Evolutionary conservation across 2,888 invertebrate species (phyloP), one percentile per base, ranked within the genome.

Genomic region (Formica aserva): DNA sequence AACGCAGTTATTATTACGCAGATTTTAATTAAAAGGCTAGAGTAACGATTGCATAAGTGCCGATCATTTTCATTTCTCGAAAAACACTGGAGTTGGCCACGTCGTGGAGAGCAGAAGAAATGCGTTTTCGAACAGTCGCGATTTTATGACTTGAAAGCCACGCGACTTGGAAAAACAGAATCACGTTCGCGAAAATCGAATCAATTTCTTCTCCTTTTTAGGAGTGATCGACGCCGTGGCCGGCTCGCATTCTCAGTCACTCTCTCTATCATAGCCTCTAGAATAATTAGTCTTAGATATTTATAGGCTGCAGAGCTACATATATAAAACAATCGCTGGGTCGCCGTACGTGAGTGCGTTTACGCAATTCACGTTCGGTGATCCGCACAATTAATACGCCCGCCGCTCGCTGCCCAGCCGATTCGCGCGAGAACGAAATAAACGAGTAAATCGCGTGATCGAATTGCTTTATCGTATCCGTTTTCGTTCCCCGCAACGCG

Each of bases 201-300:
- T 60, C n/a, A n/a, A 4, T 62, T 41, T 18, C 29, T 32, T 41
- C 48, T 52, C 22, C 52, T 45, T 52, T 45, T 13, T 26, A 15
- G 22, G 5, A 26, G 26, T 29, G 55, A 74, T 52, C 32, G 83
- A 81, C 86, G 72, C 66, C 84, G 78, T 83, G 82, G 62, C 84
- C 65, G 48, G 1, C 84, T 86, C 66, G 55, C 81, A 71, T 22
- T 87, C 60, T 83, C 85, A 84, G 77, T 85, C 84, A 86, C 60
- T 86, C 71, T 84, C 82, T 89, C 85, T 82, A 66, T 71, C 86
- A 85, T 84, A 89, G 86, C 82, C 84, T 88, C 69, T 89, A 89
- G 85, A 89, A 88, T 85, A 89, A 88, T 85, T 89, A 89, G 87
- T 67, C 82, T 77, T 89, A 89, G 89, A 76, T 87, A 87, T 77